phyloP scores from a whole-genome alignment of 2,888 invertebrate genomes.

The Erebia ligea region DNA sequence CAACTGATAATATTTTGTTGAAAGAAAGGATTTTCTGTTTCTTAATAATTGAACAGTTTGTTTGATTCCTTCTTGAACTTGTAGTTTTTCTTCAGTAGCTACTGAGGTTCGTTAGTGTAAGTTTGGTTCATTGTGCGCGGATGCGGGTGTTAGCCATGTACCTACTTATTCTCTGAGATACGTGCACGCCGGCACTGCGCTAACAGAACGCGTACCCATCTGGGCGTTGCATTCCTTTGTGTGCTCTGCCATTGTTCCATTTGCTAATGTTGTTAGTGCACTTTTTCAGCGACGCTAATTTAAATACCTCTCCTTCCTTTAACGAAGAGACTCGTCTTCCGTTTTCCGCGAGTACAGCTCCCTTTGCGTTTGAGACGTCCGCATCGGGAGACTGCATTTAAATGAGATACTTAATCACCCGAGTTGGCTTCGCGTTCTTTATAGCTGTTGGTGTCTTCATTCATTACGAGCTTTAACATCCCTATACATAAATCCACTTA shows the following conservation, averaged over 20 bases:
- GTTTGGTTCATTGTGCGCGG: conserved; percentile 44
- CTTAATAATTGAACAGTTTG: conserved; percentile 34
- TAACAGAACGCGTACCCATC: conserved; percentile 52
- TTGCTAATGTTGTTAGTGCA: conserved; percentile 82
- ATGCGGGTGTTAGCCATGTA: conserved; percentile 43
- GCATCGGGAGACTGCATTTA: conserved; percentile 80
- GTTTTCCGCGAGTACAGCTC: conserved; percentile 77
- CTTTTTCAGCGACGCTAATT: conserved; percentile 82
- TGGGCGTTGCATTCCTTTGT: conserved; percentile 71
- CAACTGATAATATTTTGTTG: conserved; percentile 5
- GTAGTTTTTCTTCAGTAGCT: conserved; percentile 41
- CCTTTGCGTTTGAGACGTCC: conserved; percentile 79
- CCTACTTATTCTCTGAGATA: conserved; percentile 43
- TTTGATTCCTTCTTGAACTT: conserved; percentile 42
- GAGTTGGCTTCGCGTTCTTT: conserved; percentile 75
- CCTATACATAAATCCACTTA: conserved; percentile 45
- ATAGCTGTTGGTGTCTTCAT: conserved; percentile 76
- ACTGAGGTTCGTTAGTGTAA: conserved; percentile 48
- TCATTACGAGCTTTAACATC: conserved; percentile 61
- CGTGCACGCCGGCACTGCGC: conserved; percentile 42
- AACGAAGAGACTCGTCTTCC: conserved; percentile 80
- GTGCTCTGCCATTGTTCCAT: conserved; percentile 73
- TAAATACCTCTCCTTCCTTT: conserved; percentile 81
- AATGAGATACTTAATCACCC: conserved; percentile 83
- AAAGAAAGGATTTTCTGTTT: conserved; percentile 23